Evolutionary conservation across 2,113 vertebrate species (phyloP).

Genomic region (Bettongia penicillata): DNA sequence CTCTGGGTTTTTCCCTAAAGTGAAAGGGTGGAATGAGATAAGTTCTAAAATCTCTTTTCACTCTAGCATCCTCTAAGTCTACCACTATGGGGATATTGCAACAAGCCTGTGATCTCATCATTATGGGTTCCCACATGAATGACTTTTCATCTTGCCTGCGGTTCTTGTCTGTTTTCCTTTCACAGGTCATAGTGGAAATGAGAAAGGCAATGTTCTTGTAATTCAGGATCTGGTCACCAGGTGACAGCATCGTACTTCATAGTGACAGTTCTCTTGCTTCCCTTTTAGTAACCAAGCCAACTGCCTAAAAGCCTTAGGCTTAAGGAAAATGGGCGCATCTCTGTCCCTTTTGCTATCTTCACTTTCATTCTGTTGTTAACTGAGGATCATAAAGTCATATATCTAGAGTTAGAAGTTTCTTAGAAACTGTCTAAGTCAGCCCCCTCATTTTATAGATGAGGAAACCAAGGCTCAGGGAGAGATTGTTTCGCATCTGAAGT

Average conservation of each 20-base stretch:
- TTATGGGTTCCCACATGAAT: not conserved
- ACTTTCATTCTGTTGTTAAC: not conserved
- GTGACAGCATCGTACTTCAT: constrained; percentile 53
- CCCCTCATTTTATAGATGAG: not conserved
- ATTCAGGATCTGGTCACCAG: constrained; percentile 56
- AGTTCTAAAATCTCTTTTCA: not conserved
- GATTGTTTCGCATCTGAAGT: not conserved
- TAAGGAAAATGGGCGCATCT: constrained; percentile 6
- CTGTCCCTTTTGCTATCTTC: not conserved
- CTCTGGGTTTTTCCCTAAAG: not conserved
- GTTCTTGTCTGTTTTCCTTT: not conserved
- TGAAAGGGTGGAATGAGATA: not conserved
- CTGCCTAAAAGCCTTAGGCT: not conserved
- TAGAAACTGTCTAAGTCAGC: not conserved
- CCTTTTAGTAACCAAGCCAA: constrained; percentile 11
- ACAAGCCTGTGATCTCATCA: not conserved
- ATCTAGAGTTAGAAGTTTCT: not conserved
- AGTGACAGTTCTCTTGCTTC: not conserved
- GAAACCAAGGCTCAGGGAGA: not conserved
- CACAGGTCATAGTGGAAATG: not conserved
- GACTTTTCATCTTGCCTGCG: not conserved
- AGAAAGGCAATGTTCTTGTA: not conserved
- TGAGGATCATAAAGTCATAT: not conserved
- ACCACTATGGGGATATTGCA: not conserved
- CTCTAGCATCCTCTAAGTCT: not conserved